A percentile compares a stretch with the other conserved stretches of the same genome.
Evolutionary conservation across 2,888 invertebrate genomes (phyloP).

Genomic region (Cetonia aurata): DNA sequence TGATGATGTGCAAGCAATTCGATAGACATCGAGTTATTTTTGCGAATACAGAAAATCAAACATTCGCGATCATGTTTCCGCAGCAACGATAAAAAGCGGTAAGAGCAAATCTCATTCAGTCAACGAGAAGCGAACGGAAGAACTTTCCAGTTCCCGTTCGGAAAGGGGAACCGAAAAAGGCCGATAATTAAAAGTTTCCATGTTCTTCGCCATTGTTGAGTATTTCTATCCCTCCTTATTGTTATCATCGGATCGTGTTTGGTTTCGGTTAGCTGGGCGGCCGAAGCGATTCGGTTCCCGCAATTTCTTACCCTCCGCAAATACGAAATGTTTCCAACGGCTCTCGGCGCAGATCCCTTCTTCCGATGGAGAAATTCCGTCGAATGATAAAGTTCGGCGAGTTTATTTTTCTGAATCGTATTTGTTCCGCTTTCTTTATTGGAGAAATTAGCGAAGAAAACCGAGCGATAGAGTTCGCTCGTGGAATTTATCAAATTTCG

Average conservation of each 20-base stretch:
- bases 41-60: no score
- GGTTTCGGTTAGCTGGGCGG: constrained; percentile 14
- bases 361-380: neutral
- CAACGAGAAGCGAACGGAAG: neutral
- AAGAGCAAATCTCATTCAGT: constrained; percentile 5
- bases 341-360: neutral
- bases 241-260: constrained; percentile 22
- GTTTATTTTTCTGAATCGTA: constrained; percentile 4
- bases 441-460: constrained; percentile 1
- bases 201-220: constrained; percentile 4
- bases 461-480: no score
- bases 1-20: no score
- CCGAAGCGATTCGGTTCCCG: neutral
- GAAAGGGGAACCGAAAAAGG: constrained; percentile 16
- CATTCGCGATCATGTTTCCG: neutral
- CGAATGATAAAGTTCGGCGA: constrained; percentile 20
- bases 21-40: no score
- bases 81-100: neutral
- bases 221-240: constrained; percentile 26
- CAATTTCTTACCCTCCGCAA: constrained; percentile 8
- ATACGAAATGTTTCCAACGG: constrained; percentile 1
- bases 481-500: no score
- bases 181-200: constrained; percentile 38
- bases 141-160: neutral
- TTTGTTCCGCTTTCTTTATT: no score